Base-by-base conservation (phyloP, 2,113 vertebrate genomes). In the Xyliphius kryptos region DNA sequence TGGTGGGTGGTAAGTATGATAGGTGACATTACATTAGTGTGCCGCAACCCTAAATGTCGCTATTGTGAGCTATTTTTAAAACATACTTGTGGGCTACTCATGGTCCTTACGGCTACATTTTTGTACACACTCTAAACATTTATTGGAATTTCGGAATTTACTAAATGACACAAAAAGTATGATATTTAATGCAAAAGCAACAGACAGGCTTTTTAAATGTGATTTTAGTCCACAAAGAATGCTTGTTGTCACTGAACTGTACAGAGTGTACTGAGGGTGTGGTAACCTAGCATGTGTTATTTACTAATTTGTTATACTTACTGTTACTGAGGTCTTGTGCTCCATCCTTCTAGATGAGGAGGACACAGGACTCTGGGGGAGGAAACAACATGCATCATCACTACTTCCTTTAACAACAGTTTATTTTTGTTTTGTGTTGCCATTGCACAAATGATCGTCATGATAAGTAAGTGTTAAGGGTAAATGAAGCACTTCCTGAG, bases 291-390 rank as follows among this genome's bases (percentile, higher is more conserved):
- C 56, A 61, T 66, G 63, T 74, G 41, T 47, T 11, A 1, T 50
- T 46, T 63, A 65, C 70, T 58, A 21, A 9, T 55, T 53, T 21
- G 46, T 21, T 75, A 0, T 61, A 85, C 91, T 92, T 82, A 94
- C 92, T 49, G 91, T 92, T 59, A 91, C 79, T 38, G 87, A 88
- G 63, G 80, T 87, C 62, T 92, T 91, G 78, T 88, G 90, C 81
- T 75, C 88, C 63, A 89, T 89, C 57, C 77, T 93, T 75, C 85
- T 90, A 55, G 89, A 86, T 1, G 90, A 91, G 1, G 84, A 85
- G 32, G 89, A 88, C 63, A 83, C 88, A 1, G 89, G 90, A 73
- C 89, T 89, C 91, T 95, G 91, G 17, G 56, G 79, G 80, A 78
- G 90, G 69, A 92, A 81, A 76, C 71, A 83, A 74, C 81, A 88